Evolutionary conservation across 2,797 vertebrate genomes (phyloP).

Genomic region (Muraenolepis orangiensis): DNA sequence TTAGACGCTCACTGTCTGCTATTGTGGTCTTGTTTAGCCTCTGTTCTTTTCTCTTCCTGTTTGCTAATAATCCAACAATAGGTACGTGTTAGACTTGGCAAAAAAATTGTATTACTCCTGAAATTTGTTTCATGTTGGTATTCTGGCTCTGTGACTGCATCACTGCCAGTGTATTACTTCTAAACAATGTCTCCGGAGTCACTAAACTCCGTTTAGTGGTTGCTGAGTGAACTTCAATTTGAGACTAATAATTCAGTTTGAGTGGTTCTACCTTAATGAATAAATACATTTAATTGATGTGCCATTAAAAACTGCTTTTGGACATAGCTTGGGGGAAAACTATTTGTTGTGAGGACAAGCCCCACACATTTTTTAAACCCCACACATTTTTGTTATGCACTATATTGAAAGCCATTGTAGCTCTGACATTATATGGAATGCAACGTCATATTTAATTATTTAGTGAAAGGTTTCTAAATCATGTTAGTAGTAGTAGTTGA

Average conservation of each 20-base stretch:
- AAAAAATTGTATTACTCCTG: not conserved
- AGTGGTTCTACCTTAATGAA: not conserved
- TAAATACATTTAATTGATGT: not conserved
- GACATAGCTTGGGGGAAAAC: not conserved
- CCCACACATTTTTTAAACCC: not conserved
- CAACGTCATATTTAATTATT: conserved; percentile 4
- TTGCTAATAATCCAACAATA: not conserved
- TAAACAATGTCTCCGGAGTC: not conserved
- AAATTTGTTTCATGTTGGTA: not conserved
- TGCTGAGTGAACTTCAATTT: no score
- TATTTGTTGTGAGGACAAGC: not conserved
- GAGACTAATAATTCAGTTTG: no score
- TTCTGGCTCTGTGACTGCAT: not conserved
- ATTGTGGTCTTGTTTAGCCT: no score
- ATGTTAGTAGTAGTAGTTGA: no score
- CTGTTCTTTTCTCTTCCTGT: no score
- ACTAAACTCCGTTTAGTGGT: no score
- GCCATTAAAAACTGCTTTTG: not conserved
- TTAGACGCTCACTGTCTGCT: not conserved
- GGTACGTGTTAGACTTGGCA: not conserved
- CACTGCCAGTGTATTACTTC: not conserved
- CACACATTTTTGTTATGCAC: not conserved
- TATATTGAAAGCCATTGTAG: conserved; percentile 10
- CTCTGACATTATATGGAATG: not conserved
- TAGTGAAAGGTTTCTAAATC: not conserved